phyloP scores from a whole-genome alignment of 2,888 invertebrate species.

The Sabellastarte sp. region DNA sequence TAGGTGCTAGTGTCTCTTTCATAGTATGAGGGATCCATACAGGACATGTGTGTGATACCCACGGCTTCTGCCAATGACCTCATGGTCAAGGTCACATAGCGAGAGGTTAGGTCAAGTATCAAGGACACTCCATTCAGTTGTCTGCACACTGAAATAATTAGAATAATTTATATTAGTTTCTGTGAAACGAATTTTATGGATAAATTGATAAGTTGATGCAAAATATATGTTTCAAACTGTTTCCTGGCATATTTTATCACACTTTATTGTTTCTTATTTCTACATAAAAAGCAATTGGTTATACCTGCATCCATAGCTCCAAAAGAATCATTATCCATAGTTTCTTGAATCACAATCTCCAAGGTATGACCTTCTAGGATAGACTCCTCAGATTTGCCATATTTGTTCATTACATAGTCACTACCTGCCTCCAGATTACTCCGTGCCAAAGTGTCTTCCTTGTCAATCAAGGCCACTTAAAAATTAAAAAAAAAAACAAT shows the following conservation, averaged over 20 bases:
- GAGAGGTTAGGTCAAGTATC: constrained; percentile 43
- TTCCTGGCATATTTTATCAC: background rate
- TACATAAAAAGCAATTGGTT: too few relatives aligned
- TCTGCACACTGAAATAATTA: constrained; percentile 39
- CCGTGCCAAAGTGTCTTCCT: too few relatives aligned
- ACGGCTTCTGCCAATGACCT: constrained; percentile 39
- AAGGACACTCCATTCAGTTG: constrained; percentile 32
- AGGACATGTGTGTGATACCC: constrained; percentile 41
- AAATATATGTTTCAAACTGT: too few relatives aligned
- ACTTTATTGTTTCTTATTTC: too few relatives aligned
- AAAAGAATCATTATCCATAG: constrained; percentile 20
- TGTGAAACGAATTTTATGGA: background rate
- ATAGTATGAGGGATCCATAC: constrained; percentile 33
- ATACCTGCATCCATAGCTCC: constrained; percentile 21
- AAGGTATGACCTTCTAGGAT: constrained; percentile 10
- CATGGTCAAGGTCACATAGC: constrained; percentile 36
- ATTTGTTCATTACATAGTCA: too few relatives aligned
- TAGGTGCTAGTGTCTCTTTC: constrained; percentile 3
- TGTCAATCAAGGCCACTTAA: too few relatives aligned
- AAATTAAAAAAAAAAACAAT: too few relatives aligned
- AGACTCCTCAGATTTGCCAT: background rate
- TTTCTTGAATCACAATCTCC: constrained; percentile 8
- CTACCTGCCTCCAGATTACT: too few relatives aligned
- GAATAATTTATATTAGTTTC: constrained; percentile 2
- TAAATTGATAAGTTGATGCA: background rate